Evolutionary conservation across 2,113 vertebrate genomes (phyloP).

Genomic region (Chaetodon trifascialis): DNA sequence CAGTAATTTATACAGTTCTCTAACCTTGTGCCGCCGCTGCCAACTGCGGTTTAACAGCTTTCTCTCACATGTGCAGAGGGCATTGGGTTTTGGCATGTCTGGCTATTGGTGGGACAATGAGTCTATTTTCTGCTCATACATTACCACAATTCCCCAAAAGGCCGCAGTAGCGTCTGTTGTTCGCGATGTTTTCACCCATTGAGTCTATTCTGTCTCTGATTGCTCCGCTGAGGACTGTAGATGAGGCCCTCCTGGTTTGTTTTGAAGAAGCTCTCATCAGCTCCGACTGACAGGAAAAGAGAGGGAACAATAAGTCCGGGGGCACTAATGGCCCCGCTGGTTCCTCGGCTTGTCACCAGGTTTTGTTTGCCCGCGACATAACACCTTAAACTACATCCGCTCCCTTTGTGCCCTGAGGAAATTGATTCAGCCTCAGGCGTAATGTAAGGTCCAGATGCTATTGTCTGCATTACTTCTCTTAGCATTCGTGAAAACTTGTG

Average conservation of each 20-base stretch:
- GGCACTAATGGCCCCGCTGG: constrained; percentile 46
- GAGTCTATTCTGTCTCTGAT: constrained; percentile 39
- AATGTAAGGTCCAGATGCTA: constrained; percentile 48
- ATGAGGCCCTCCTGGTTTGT: constrained; percentile 33
- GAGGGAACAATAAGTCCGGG: constrained; percentile 57
- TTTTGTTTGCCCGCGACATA: constrained; percentile 61
- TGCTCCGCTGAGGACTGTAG: constrained; percentile 52
- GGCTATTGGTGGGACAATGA: constrained; percentile 41
- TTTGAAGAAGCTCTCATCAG: constrained; percentile 48
- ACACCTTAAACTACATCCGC: constrained; percentile 48
- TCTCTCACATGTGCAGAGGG: background rate
- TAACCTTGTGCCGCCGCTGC: background rate
- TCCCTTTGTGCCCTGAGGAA: constrained; percentile 56
- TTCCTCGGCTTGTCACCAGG: constrained; percentile 70
- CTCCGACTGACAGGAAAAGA: constrained; percentile 58
- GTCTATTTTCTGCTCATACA: constrained; percentile 57
- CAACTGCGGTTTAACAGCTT: background rate
- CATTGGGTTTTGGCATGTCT: constrained; percentile 1
- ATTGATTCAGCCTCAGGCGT: constrained; percentile 34
- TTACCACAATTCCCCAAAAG: constrained; percentile 43
- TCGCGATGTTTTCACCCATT: background rate
- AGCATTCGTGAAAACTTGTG: constrained; percentile 12
- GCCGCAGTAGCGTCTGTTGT: constrained; percentile 20
- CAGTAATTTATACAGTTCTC: background rate
- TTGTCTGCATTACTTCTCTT: constrained; percentile 37